Evolutionary conservation across 2,113 vertebrate genomes (phyloP).

Genomic region (Cacatua alba): DNA sequence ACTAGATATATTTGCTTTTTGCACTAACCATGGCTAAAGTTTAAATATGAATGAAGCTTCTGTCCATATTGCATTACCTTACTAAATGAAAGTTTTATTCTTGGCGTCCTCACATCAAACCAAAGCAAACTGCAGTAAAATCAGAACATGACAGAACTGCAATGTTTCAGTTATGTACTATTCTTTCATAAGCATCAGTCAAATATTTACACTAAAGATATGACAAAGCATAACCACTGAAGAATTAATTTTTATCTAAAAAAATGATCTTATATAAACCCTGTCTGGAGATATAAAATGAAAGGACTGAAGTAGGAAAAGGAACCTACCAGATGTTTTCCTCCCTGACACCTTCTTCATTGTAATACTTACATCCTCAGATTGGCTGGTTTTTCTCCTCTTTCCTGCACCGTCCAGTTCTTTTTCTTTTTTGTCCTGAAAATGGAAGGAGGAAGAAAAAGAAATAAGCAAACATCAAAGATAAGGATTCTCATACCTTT

Average conservation of each 20-base stretch:
- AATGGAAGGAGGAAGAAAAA: not conserved
- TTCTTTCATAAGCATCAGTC: not conserved
- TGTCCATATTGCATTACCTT: not conserved
- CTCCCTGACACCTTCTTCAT: not conserved
- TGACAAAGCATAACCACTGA: rapidly evolving
- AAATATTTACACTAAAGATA: not conserved
- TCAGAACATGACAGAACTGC: not conserved
- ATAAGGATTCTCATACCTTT: not conserved
- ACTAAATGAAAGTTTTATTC: not conserved
- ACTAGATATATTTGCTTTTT: not conserved
- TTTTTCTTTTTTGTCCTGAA: conserved; percentile 96
- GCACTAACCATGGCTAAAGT: not conserved
- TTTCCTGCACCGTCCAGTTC: conserved; percentile 89
- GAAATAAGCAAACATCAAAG: not conserved
- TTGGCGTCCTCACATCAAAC: not conserved
- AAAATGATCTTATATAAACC: not conserved
- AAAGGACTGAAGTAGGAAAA: not conserved
- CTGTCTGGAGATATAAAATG: not conserved
- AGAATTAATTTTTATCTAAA: not conserved
- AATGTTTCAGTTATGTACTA: not conserved
- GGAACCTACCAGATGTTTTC: not conserved
- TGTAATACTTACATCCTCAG: conserved; percentile 88
- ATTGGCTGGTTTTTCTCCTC: conserved; percentile 93
- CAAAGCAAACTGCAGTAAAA: not conserved
- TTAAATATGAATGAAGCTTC: not conserved